These are phyloP conservation scores for Branchipolynoe longqiensis DNA, from an alignment of 2,888 invertebrate species.

Conservation along the genomic window DNA sequence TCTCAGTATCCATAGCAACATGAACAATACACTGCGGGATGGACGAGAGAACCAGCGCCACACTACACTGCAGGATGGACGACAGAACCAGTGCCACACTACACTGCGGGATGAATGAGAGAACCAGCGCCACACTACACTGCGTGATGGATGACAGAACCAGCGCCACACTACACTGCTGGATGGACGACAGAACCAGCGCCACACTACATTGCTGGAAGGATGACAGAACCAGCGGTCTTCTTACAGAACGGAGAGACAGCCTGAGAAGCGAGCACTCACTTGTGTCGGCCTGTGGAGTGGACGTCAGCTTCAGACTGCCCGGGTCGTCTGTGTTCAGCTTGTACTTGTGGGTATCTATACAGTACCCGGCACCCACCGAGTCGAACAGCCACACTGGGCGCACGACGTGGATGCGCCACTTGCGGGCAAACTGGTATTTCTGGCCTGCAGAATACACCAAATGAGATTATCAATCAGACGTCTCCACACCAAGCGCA, in stretches of 20 bases:
- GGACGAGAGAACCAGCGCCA: too few relatives aligned
- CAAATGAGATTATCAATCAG: neutral
- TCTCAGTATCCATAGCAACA: too few relatives aligned
- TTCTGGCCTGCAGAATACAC: slow-evolving; percentile 85
- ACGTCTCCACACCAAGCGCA: too few relatives aligned
- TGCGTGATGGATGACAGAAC: too few relatives aligned
- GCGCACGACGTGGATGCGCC: slow-evolving; percentile 87
- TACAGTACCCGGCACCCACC: slow-evolving; percentile 85
- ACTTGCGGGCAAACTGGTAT: slow-evolving; percentile 85
- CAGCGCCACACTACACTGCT: too few relatives aligned
- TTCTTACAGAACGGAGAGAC: neutral
- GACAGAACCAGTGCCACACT: too few relatives aligned
- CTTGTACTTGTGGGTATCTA: slow-evolving; percentile 72
- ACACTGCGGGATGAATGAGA: too few relatives aligned
- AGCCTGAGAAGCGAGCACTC: neutral
- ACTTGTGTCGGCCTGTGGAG: slow-evolving; percentile 49
- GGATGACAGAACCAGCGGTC: too few relatives aligned
- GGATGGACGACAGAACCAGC: neutral
- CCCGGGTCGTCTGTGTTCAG: neutral
- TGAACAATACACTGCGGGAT: too few relatives aligned
- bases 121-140: too few relatives aligned
- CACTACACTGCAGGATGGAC: too few relatives aligned
- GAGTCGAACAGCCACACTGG: slow-evolving; percentile 90
- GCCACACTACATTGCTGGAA: too few relatives aligned
- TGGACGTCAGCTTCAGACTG: slow-evolving; percentile 53